These are phyloP conservation scores for Drosophila kurseongensis DNA, from an alignment of 1,140 invertebrate genomes.

Conservation along the genomic window DNA sequence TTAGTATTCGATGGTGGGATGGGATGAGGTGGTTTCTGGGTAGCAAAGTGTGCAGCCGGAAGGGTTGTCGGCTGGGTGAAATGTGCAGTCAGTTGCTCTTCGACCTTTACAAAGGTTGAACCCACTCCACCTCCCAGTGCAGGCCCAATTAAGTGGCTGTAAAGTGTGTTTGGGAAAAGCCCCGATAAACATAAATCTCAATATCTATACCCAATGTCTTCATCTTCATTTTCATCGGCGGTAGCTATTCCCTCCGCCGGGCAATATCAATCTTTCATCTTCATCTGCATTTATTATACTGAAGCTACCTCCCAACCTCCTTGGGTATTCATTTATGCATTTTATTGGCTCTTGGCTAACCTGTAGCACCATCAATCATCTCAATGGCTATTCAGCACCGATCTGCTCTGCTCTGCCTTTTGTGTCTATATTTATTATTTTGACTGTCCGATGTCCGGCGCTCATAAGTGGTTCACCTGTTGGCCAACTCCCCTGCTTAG, in stretches of 20 bases:
- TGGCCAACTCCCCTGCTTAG: constrained; percentile 6
- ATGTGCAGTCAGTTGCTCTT: constrained; percentile 47
- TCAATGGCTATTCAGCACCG: constrained; percentile 26
- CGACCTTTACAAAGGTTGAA: constrained; percentile 52
- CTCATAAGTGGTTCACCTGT: constrained; percentile 30
- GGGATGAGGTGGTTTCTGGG: constrained; percentile 15
- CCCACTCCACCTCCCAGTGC: constrained; percentile 1
- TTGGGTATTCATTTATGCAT: constrained; percentile 61
- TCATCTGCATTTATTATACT: constrained; percentile 51
- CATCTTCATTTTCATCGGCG: constrained; percentile 34
- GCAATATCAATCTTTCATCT: constrained; percentile 37
- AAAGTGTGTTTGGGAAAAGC: not conserved
- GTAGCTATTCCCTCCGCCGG: not conserved
- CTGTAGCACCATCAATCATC: constrained; percentile 64
- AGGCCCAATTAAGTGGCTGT: constrained; percentile 16
- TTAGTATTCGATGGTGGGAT: constrained; percentile 58
- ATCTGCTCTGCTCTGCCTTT: constrained; percentile 23
- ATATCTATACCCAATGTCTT: constrained; percentile 18
- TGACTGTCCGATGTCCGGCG: not conserved
- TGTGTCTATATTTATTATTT: constrained; percentile 41
- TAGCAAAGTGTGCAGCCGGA: not conserved
- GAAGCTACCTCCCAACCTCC: constrained; percentile 20
- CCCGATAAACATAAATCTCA: constrained; percentile 11
- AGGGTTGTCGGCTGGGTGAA: not conserved
- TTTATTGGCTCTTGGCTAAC: constrained; percentile 60